Evolutionary conservation across 2,888 invertebrate species (phyloP).

Genomic region (Cerceris rybyensis): DNA sequence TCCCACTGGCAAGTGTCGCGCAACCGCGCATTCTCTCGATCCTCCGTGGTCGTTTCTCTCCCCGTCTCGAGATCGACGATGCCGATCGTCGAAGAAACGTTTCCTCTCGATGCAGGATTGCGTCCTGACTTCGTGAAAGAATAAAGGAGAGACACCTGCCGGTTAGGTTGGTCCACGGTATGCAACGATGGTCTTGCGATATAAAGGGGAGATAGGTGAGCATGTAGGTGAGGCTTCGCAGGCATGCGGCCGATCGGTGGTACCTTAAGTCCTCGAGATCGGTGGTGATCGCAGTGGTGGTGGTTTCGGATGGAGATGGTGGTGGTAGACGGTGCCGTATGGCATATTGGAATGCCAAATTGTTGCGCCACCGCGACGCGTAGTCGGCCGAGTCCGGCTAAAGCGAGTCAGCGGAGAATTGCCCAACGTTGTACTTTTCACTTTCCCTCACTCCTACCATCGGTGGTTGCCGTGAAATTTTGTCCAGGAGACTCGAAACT

Average conservation of each 20-base stretch:
- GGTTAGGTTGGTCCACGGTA: constrained; percentile 3
- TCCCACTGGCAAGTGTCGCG: too few relatives aligned
- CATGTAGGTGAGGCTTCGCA: constrained; percentile 57
- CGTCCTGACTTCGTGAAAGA: neutral
- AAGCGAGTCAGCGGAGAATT: constrained; percentile 70
- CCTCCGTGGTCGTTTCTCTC: too few relatives aligned
- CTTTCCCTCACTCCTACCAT: constrained; percentile 72
- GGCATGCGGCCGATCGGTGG: constrained; percentile 51
- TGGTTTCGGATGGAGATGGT: constrained; percentile 8
- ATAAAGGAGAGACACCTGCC: constrained; percentile 23
- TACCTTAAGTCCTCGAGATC: constrained; percentile 3
- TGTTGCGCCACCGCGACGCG: constrained; percentile 75
- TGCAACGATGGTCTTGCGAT: constrained; percentile 47
- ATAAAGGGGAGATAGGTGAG: constrained; percentile 42
- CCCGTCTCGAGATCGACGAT: too few relatives aligned
- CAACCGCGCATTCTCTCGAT: too few relatives aligned
- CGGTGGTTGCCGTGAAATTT: constrained; percentile 62
- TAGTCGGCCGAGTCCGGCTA: constrained; percentile 69
- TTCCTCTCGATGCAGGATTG: neutral
- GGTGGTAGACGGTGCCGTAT: constrained; percentile 37
- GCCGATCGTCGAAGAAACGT: too few relatives aligned
- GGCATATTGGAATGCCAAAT: constrained; percentile 79
- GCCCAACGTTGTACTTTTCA: constrained; percentile 77
- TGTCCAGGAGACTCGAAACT: constrained; percentile 35
- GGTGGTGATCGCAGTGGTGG: constrained; percentile 18